Base-by-base conservation (phyloP, 1,140 invertebrate genomes). In the Lucilia sericata region DNA sequence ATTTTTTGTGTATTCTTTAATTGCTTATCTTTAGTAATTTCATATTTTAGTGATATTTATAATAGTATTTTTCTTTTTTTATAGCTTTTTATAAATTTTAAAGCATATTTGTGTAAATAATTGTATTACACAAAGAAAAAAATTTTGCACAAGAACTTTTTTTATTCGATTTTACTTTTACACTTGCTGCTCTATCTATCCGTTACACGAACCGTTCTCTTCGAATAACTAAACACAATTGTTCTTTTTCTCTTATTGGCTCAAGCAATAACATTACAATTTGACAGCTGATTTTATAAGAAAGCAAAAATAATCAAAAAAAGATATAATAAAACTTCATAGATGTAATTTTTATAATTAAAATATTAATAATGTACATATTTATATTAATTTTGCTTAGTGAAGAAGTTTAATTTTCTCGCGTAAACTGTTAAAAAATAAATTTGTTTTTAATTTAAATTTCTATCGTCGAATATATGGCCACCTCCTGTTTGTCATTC, bases 141-240 rank as follows among this genome's bases (percentile, higher is more conserved):
- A 55, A 10, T 55, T 55, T 12, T 55, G 51, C 51, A 55, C 30
- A 76, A 55, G 42, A 42, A 42, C 42, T 42, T 42, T 25, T n/a
- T 82, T 47, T 78, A 36, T 78, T 78, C 9, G 74, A 8, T 78
- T 80, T 19, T 49, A 25, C 25, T 51, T 49, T 21, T 51, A 25
- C 42, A 51, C 17, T 30, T 75, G 25, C 9, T 75, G 74, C 74
- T 30, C 30, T 78, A 78, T 80, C 10, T 34, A 78, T 12, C 76
- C 76, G 76, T 49, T 80, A 21, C 13, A 51, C 47, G 76, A 80
- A 80, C 76, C 76, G 42, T 21, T 80, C 76, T 80, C 76, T 19
- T 49, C 47, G 76, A 80, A 30, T 80, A 51, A 80, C 76, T 49
- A 49, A 80, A 80, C 76, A 49, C 36, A 49, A 80, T 49, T 80